Evolutionary conservation across 2,113 vertebrate species (phyloP).

Genomic region (Rana temporaria): DNA sequence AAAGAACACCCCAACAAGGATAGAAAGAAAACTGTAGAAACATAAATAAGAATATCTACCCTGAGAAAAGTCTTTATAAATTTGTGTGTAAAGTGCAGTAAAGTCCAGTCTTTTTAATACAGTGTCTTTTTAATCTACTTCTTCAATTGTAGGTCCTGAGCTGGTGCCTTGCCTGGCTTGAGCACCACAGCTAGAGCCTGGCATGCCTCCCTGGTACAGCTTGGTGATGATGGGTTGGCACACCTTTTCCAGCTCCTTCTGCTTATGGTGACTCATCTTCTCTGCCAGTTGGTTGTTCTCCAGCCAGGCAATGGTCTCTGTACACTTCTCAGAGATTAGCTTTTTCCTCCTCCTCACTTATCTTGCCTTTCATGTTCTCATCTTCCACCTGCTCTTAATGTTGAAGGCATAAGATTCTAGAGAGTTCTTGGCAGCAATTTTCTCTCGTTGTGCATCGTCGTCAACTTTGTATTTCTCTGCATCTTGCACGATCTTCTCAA

Average conservation of each 20-base stretch:
- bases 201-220: conserved; percentile 58
- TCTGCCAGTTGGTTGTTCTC: conserved; percentile 63
- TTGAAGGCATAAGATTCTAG: conserved; percentile 52
- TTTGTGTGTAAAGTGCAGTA: too few relatives aligned
- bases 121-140: conserved; percentile 52
- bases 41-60: too few relatives aligned
- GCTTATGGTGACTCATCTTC: conserved; percentile 63
- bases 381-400: conserved; percentile 54
- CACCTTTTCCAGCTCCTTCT: conserved; percentile 64
- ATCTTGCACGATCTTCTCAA: conserved; percentile 57
- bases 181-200: conserved; percentile 33
- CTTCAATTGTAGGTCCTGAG: conserved; percentile 54
- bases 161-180: conserved; percentile 8
- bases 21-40: too few relatives aligned
- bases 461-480: conserved; percentile 54
- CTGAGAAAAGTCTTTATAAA: too few relatives aligned
- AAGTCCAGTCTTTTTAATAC: not conserved
- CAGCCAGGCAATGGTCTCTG: conserved; percentile 52
- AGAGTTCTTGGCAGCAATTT: conserved; percentile 54
- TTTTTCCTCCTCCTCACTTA: conserved; percentile 51
- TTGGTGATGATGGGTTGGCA: conserved; percentile 54
- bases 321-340: conserved; percentile 53
- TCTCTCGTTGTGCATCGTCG: conserved; percentile 55
- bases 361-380: conserved; percentile 46
- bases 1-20: too few relatives aligned